Percentiles rank a stretch among this genome's conserved stretches.
phyloP scores from a whole-genome alignment of 37 sponge, comb jelly and placozoan species.

The Dysidea cf. avara region DNA sequence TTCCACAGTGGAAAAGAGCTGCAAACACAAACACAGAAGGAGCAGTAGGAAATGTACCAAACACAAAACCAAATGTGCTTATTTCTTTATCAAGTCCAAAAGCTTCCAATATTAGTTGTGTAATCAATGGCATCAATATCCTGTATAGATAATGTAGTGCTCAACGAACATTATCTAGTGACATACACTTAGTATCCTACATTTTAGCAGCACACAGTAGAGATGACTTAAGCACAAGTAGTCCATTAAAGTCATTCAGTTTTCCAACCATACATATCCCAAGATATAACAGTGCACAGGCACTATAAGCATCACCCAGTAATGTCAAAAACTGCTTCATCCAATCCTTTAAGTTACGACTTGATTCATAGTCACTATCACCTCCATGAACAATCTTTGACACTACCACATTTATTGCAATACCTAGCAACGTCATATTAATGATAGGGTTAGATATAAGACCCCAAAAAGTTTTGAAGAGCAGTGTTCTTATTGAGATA shows the following conservation, averaged over 20 bases:
- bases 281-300: slow-evolving; percentile 65
- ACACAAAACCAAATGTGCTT: slow-evolving; percentile 61
- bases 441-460: slow-evolving; percentile 59
- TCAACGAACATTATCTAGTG: too few relatives aligned
- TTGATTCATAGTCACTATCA: too few relatives aligned
- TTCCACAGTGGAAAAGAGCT: slow-evolving; percentile 36
- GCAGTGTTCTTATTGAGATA: too few relatives aligned
- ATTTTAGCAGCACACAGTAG: slow-evolving; percentile 53
- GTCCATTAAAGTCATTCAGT: slow-evolving; percentile 46
- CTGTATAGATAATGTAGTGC: slow-evolving; percentile 15
- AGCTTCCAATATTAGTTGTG: slow-evolving; percentile 17
- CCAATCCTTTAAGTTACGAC: too few relatives aligned
- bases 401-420: slow-evolving; percentile 54
- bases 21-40: slow-evolving; percentile 74
- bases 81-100: slow-evolving; percentile 20
- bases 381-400: slow-evolving; percentile 28
- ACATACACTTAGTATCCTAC: too few relatives aligned
- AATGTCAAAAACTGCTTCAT: too few relatives aligned
- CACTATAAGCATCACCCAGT: slow-evolving; percentile 60
- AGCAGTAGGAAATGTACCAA: slow-evolving; percentile 75
- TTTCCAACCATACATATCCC: slow-evolving; percentile 80
- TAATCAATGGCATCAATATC: slow-evolving; percentile 43
- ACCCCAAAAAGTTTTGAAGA: slow-evolving; percentile 27
- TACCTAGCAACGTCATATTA: slow-evolving; percentile 67
- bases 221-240: slow-evolving; percentile 16